Conservation (phyloP, 2,888 invertebrate genomes). For the Parnassius apollo region DNA sequence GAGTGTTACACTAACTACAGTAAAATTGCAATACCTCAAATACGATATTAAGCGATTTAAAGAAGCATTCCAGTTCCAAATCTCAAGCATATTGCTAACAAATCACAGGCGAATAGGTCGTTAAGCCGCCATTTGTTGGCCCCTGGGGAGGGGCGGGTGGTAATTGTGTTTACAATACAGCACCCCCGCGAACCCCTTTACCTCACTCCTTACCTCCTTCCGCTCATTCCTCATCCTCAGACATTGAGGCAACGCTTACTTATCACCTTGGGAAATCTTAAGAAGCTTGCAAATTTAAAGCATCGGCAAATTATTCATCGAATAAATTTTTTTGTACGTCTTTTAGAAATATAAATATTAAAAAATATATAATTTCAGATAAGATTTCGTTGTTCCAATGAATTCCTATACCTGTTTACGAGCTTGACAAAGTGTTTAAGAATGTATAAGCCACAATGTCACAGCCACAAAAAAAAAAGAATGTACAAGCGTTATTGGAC, state of each 20-base stretch:
- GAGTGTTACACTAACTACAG: not conserved
- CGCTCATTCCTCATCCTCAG: slow-evolving; percentile 73
- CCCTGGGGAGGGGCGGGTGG: slow-evolving; percentile 54
- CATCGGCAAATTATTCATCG: too few species aligned
- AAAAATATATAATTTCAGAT: too few species aligned
- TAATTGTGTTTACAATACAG: slow-evolving; percentile 74
- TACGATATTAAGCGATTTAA: slow-evolving; percentile 20
- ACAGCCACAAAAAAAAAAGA: too few species aligned
- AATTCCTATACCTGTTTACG: too few species aligned
- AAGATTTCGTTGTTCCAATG: too few species aligned
- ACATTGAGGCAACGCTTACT: slow-evolving; percentile 69
- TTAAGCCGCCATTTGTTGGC: slow-evolving; percentile 77
- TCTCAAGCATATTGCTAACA: slow-evolving; percentile 79
- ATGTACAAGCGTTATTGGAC: too few species aligned
- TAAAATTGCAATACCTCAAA: not conserved
- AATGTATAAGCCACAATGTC: too few species aligned
- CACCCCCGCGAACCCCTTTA: slow-evolving; percentile 46
- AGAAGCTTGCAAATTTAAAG: slow-evolving; percentile 36
- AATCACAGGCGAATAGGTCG: slow-evolving; percentile 79
- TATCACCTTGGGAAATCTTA: slow-evolving; percentile 65
- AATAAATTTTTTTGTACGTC: too few species aligned
- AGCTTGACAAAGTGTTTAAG: too few species aligned
- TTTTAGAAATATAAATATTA: too few species aligned
- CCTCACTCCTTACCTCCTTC: slow-evolving; percentile 45
- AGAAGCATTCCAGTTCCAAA: slow-evolving; percentile 66